phyloP scores from a whole-genome alignment of 2,113 vertebrate genomes.

The Plotosus lineatus region DNA sequence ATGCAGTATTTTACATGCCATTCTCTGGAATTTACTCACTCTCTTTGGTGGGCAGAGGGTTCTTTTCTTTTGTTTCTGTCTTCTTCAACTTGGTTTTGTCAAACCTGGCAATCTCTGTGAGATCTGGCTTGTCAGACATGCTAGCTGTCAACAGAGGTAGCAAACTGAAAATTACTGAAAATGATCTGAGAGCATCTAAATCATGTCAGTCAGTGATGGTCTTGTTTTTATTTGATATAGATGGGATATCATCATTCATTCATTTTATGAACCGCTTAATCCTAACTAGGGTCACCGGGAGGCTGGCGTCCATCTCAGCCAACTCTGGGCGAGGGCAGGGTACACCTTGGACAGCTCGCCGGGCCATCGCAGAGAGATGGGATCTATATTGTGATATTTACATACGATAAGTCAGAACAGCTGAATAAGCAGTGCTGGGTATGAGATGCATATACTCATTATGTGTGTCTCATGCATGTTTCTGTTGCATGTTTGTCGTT shows the following conservation, averaged over 20 bases:
- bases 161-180: conserved; percentile 43
- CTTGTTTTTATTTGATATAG: background rate
- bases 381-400: background rate
- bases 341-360: too few species aligned
- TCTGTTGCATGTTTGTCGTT: background rate
- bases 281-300: too few species aligned
- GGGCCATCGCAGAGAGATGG: too few species aligned
- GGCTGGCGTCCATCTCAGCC: too few species aligned
- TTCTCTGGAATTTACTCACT: conserved; percentile 73
- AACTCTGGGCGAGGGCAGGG: too few species aligned
- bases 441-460: background rate
- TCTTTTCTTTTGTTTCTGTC: conserved; percentile 87
- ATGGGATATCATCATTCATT: too few species aligned
- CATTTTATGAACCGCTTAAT: too few species aligned
- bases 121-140: conserved; percentile 88
- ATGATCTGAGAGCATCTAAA: background rate
- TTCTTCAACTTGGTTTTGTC: conserved; percentile 91
- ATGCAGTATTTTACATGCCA: background rate
- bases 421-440: background rate
- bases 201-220: background rate
- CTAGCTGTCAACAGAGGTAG: conserved; percentile 63
- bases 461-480: background rate
- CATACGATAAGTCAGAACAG: background rate
- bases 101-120: conserved; percentile 84
- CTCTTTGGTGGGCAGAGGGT: conserved; percentile 87